Base-by-base conservation (phyloP, 1,140 invertebrate species). In the Scylla paramamosain region DNA sequence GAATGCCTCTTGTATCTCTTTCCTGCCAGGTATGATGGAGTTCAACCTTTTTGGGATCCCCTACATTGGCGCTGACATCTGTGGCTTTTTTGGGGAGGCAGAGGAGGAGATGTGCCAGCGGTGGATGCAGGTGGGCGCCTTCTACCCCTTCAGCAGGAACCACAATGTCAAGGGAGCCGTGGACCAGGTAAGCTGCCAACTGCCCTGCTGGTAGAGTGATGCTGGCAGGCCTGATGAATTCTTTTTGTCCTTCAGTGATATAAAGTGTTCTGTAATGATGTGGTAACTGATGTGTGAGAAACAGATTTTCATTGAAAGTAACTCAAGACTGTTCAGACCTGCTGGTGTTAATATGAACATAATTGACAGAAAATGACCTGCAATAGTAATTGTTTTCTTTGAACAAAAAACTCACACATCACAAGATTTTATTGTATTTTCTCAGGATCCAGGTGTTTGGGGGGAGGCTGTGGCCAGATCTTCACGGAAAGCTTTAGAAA, bases 11-110 rank as follows among this genome's bases (percentile, higher is more conserved):
- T 28, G 20, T 91, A 52, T 67, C 14, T n/a, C n/a, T 7, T n/a
- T 14, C 48, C 20, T n/a, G n/a, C 45, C 92, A 96, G 95, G 98
- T 96, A 97, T 99, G 92, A 97, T 99, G 39, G 98, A 98, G 96
- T 98, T 98, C 97, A 98, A 98, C 96, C 97, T 99, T 87, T 97
- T 97, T 96, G 97, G 97, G 20, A 97, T 97, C 39, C 97, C 97
- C n/a, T 96, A 97, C 96, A 97, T 97, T 52, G 97, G 97, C 1
- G 97, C 97, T 12, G 97, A 98, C 96, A 97, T 98, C 90, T 98
- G 97, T 96, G 97, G 97, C 8, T 97, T 97, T 96, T 95, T 82
- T 94, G 96, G 96, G 4, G 96, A 96, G 46, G 96, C 97, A 1
- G 97, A 97, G 7, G 96, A 96, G 59, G 97, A 97, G 95, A 96